phyloP scores from a whole-genome alignment of 2,888 invertebrate species.

The Rhagonycha lutea region DNA sequence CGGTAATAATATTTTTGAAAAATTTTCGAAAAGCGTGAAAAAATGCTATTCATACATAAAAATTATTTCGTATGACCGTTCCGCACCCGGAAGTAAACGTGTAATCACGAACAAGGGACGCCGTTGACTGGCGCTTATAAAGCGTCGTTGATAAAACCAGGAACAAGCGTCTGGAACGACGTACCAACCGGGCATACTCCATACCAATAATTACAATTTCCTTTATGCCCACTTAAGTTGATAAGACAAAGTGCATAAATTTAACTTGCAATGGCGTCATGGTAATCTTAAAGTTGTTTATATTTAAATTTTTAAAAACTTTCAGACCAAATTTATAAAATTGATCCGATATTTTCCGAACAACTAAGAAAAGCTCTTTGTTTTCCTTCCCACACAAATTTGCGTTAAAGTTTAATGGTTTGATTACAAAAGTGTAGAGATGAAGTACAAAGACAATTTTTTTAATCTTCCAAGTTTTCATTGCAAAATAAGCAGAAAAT shows the following conservation, averaged over 20 bases:
- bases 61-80: neutral
- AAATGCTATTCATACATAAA: neutral
- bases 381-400: neutral
- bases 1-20: neutral
- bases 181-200: constrained; percentile 13
- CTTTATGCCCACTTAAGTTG: neutral
- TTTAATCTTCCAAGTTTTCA: too few species aligned
- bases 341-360: neutral
- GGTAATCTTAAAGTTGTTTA: neutral
- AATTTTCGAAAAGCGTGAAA: neutral
- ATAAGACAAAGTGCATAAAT: neutral
- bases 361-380: neutral
- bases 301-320: neutral
- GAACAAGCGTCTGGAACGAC: constrained; percentile 32
- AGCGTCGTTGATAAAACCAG: constrained; percentile 45
- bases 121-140: constrained; percentile 46
- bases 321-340: neutral
- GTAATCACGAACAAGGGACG: constrained; percentile 40
- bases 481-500: too few species aligned
- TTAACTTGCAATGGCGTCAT: neutral
- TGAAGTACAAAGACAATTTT: neutral
- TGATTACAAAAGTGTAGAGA: neutral
- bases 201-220: constrained; percentile 1
- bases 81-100: constrained; percentile 35
- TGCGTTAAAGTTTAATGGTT: neutral